phyloP scores from a whole-genome alignment of 2,888 invertebrate genomes.

The Pogonocherus hispidulus region DNA sequence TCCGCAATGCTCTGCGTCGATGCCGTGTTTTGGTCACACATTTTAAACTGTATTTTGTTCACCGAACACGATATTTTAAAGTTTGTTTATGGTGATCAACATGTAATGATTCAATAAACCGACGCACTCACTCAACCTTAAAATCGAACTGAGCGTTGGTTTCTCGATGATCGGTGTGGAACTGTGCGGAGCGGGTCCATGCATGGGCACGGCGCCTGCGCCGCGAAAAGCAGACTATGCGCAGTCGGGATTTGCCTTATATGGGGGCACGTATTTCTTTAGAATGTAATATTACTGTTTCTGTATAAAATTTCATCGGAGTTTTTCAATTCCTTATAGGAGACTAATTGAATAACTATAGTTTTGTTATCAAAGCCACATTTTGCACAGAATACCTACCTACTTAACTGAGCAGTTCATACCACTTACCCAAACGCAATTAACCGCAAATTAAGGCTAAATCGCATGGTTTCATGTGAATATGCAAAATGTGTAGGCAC shows the following conservation, averaged over 20 bases:
- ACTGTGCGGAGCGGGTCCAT: slow-evolving; percentile 12
- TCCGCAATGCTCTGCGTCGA: slow-evolving; percentile 98
- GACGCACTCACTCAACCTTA: slow-evolving; percentile 48
- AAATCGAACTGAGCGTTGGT: slow-evolving; percentile 48
- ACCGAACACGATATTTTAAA: slow-evolving; percentile 33
- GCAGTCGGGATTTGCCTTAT: slow-evolving; percentile 56
- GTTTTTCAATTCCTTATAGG: slow-evolving; percentile 34
- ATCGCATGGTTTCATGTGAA: too few relatives aligned
- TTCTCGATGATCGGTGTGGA: slow-evolving; percentile 34
- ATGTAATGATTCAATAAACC: slow-evolving; percentile 39
- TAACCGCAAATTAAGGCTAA: too few relatives aligned
- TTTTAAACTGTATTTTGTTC: slow-evolving; percentile 51
- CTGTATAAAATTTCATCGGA: slow-evolving; percentile 50
- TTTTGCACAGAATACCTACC: too few relatives aligned
- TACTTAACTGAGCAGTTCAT: too few relatives aligned
- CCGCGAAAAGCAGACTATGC: slow-evolving; percentile 53
- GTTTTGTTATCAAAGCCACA: too few relatives aligned
- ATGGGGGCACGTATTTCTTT: slow-evolving; percentile 49
- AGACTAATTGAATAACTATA: slow-evolving; percentile 33
- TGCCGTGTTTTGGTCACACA: slow-evolving; percentile 65
- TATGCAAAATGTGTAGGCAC: too few relatives aligned
- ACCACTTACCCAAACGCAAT: too few relatives aligned
- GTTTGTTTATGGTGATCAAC: slow-evolving; percentile 43
- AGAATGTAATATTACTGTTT: slow-evolving; percentile 48
- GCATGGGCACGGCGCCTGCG: slow-evolving; percentile 46